phyloP scores from a whole-genome alignment of 2,888 invertebrate genomes.

The Steinernema scapterisci region DNA sequence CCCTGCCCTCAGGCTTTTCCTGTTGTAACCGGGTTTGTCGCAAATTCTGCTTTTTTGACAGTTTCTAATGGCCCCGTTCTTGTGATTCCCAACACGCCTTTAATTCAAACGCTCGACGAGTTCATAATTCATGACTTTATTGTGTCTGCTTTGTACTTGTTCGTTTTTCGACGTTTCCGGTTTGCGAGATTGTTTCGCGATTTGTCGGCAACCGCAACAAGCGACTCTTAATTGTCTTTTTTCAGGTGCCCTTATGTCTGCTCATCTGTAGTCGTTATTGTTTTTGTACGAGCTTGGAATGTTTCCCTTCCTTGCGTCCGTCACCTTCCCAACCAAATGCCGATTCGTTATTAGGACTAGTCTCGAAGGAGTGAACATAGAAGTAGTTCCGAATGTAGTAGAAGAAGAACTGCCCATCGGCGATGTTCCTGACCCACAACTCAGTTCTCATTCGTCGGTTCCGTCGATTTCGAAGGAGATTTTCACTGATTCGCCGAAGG shows the following conservation, averaged over 20 bases:
- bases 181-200: too few species aligned
- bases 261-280: constrained; percentile 9
- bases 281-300: constrained; percentile 5
- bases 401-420: neutral
- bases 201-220: too few species aligned
- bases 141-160: too few species aligned
- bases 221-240: neutral
- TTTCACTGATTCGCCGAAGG: neutral
- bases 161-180: too few species aligned
- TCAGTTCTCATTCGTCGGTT: neutral
- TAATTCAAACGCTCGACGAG: too few species aligned
- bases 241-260: constrained; percentile 1
- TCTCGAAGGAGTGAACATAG: constrained; percentile 17
- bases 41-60: too few species aligned
- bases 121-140: too few species aligned
- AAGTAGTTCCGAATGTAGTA: constrained; percentile 11
- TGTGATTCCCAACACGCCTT: too few species aligned
- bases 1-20: too few species aligned
- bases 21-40: too few species aligned
- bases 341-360: constrained; percentile 14
- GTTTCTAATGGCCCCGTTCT: too few species aligned
- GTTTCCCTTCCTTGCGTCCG: constrained; percentile 23
- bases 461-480: constrained; percentile 1
- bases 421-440: neutral
- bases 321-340: constrained; percentile 24